phyloP scores from a whole-genome alignment of 1,140 invertebrate genomes.

The Plectrocnemia conspersa region DNA sequence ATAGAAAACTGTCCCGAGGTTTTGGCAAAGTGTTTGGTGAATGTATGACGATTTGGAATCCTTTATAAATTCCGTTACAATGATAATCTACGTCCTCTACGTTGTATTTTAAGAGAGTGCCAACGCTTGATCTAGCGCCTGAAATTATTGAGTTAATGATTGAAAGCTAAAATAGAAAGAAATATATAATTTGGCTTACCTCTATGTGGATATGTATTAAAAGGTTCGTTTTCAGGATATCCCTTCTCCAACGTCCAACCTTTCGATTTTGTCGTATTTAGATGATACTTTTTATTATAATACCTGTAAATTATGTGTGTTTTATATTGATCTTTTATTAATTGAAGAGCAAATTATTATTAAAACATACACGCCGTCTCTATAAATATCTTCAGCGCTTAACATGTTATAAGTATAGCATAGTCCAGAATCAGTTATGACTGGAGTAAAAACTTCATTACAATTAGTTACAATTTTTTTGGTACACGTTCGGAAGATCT shows the following conservation, averaged over 20 bases:
- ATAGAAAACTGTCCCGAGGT: background rate
- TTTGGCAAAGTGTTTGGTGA: slow-evolving; percentile 7
- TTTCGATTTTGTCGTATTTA: background rate
- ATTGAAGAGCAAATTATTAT: too few relatives aligned
- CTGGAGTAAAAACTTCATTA: slow-evolving; percentile 53
- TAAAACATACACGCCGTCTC: slow-evolving; percentile 49
- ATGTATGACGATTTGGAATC: slow-evolving; percentile 1
- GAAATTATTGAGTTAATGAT: background rate
- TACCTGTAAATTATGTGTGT: too few relatives aligned
- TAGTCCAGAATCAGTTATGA: slow-evolving; percentile 62
- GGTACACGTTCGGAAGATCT: slow-evolving; percentile 35
- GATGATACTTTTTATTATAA: too few relatives aligned
- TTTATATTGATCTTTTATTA: too few relatives aligned
- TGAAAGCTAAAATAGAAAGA: background rate
- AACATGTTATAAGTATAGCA: slow-evolving; percentile 67
- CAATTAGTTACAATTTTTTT: slow-evolving; percentile 47
- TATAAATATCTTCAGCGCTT: slow-evolving; percentile 53
- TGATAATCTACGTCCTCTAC: background rate
- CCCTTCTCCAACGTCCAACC: slow-evolving; percentile 10
- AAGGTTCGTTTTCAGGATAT: background rate
- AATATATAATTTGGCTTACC: background rate
- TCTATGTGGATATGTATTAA: background rate
- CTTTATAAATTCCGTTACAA: background rate
- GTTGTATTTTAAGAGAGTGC: background rate
- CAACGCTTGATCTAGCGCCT: background rate